Conservation (phyloP, 2,888 invertebrate species). For the Limnephilus auricula region DNA sequence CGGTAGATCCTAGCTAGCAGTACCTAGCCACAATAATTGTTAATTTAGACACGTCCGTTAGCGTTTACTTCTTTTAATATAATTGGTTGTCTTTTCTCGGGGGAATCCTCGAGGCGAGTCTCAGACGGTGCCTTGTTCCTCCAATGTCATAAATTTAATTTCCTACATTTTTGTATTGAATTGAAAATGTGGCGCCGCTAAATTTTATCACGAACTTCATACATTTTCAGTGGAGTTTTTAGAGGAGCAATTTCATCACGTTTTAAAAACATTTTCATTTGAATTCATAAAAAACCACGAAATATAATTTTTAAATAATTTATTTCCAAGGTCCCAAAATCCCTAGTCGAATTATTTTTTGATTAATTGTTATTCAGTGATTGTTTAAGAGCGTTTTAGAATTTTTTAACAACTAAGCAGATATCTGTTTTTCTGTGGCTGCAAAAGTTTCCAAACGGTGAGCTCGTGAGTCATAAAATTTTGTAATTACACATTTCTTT, state of each 20-base stretch:
- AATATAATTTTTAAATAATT: neutral
- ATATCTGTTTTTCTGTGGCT: too few species aligned
- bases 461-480: too few species aligned
- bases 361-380: too few species aligned
- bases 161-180: neutral
- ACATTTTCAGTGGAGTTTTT: neutral
- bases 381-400: too few species aligned
- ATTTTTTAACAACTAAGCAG: too few species aligned
- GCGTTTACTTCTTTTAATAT: constrained; percentile 22
- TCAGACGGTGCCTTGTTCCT: neutral
- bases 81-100: constrained; percentile 17
- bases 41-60: constrained; percentile 35
- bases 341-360: too few species aligned
- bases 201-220: constrained; percentile 2
- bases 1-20: neutral
- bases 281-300: neutral
- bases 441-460: too few species aligned
- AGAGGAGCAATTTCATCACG: neutral
- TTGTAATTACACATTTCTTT: too few species aligned
- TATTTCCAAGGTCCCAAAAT: neutral
- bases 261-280: neutral
- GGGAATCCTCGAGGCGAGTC: neutral
- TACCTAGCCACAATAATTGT: neutral
- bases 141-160: constrained; percentile 2
- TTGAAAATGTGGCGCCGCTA: neutral